Evolutionary conservation across 2,113 vertebrate genomes (phyloP), one percentile per base, ranked within the genome.

Genomic region (Cynoglossus semilaevis): DNA sequence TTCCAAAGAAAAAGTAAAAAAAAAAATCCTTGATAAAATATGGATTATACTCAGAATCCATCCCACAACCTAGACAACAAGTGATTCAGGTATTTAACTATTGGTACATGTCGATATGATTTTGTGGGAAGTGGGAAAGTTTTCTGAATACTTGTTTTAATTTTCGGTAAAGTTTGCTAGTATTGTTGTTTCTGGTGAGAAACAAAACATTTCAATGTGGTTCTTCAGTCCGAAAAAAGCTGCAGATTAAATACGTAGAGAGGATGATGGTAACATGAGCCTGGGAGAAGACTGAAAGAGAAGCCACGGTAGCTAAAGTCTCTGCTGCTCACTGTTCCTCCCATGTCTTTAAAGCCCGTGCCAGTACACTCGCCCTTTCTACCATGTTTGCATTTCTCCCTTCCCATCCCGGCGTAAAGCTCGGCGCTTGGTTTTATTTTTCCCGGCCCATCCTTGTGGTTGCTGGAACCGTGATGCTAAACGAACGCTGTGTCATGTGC

Each of bases 361-460:
- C 63, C 79, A 77, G 49, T 34, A 52, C 16, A n/a, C 63, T 65
- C 70, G 59, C 58, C 36, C 16, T 38, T 52, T 47, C 50, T 57
- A 54, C 70, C 64, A 47, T 79, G 76, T 69, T 74, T 77, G 54
- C 55, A 45, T 67, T 85, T 63, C 67, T 73, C 49, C 60, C 78
- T 75, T 77, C 67, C 65, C 70, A 7, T 77, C 70, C 45, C 77
- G n/a, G 63, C 66, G 66, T 42, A 12, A 38, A 63, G 22, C 22
- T 29, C 29, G 22, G 66, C 63, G 66, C 69, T 63, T 63, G 37
- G 67, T 82, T 72, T 85, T 84, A 85, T 85, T 89, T 86, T 79
- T 66, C 68, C 71, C 16, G 19, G 63, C 76, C 60, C 49, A 8
- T 47, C 68, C 57, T 73, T 88, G 81, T 64, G 84, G 87, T 84